A percentile compares a stretch with the other conserved stretches of the same genome.
Evolutionary conservation across 2,113 vertebrate genomes (phyloP).

Genomic region (Pogonocichla stellata): DNA sequence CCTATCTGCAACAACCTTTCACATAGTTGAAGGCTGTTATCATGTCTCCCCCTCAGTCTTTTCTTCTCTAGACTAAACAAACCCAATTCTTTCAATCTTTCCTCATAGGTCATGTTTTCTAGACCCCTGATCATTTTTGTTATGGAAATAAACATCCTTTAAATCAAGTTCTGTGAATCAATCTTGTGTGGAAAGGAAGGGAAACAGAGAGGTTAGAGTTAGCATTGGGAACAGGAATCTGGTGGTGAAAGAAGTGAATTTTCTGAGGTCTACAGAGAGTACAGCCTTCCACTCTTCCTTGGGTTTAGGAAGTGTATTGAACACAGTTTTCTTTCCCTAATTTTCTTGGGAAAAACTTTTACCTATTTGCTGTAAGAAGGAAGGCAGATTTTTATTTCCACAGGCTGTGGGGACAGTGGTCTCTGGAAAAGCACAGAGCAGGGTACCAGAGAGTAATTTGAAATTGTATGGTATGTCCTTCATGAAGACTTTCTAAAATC

Average conservation of each 20-base stretch:
- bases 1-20: constrained; percentile 69
- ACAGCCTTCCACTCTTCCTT: constrained; percentile 32
- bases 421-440: not conserved
- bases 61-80: constrained; percentile 73
- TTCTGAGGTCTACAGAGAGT: constrained; percentile 19
- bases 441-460: not conserved
- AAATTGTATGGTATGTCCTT: not conserved
- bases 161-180: constrained; percentile 69
- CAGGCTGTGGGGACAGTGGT: not conserved
- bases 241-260: constrained; percentile 66
- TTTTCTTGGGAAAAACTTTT: not conserved
- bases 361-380: not conserved
- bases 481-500: not conserved
- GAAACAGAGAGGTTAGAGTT: constrained; percentile 58
- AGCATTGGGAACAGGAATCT: constrained; percentile 60
- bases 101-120: constrained; percentile 72
- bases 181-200: constrained; percentile 63
- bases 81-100: constrained; percentile 72
- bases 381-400: not conserved
- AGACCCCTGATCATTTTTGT: constrained; percentile 70
- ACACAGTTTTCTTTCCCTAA: not conserved
- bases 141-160: constrained; percentile 72
- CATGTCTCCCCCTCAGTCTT: constrained; percentile 70
- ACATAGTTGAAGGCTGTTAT: constrained; percentile 71
- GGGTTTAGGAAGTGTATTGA: not conserved